phyloP scores from a whole-genome alignment of 2,113 vertebrate genomes.

The Aptenodytes forsteri region DNA sequence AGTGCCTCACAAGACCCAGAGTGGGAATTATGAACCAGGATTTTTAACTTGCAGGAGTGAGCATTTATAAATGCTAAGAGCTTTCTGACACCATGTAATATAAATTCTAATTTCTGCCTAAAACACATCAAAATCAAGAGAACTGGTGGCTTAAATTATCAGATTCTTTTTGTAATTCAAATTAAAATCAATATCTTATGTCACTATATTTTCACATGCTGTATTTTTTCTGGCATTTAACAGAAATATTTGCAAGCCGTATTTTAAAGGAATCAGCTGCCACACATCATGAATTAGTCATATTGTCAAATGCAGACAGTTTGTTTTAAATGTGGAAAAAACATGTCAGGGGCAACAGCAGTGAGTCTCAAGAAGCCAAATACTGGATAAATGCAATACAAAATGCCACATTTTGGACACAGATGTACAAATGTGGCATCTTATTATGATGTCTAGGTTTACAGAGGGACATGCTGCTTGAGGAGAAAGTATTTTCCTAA shows the following conservation, averaged over 20 bases:
- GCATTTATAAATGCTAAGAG: conserved; percentile 83
- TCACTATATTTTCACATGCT: neutral
- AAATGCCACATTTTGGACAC: neutral
- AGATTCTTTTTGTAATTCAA: conserved; percentile 59
- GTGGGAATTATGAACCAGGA: conserved; percentile 88
- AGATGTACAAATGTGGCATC: neutral
- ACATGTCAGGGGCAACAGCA: neutral
- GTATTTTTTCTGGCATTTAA: neutral
- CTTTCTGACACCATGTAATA: conserved; percentile 71
- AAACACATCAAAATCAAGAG: conserved; percentile 66
- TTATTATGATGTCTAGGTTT: neutral
- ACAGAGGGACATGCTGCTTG: neutral
- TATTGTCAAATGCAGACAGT: neutral
- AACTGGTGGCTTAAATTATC: conserved; percentile 44
- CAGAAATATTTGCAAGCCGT: neutral
- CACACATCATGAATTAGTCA: neutral
- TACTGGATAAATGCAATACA: neutral
- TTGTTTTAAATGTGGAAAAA: neutral
- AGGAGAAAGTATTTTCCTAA: neutral
- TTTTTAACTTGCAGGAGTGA: conserved; percentile 86
- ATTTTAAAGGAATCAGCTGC: neutral
- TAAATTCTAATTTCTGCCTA: conserved; percentile 78
- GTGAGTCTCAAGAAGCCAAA: neutral
- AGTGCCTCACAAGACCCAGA: conserved; percentile 83
- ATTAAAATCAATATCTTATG: conserved; percentile 29